Evolutionary conservation across 30 jellyfish, hydroid and myxozoan species (phyloP), one percentile per base, ranked within the genome.

Genomic region (Thelohanellus kitauei): DNA sequence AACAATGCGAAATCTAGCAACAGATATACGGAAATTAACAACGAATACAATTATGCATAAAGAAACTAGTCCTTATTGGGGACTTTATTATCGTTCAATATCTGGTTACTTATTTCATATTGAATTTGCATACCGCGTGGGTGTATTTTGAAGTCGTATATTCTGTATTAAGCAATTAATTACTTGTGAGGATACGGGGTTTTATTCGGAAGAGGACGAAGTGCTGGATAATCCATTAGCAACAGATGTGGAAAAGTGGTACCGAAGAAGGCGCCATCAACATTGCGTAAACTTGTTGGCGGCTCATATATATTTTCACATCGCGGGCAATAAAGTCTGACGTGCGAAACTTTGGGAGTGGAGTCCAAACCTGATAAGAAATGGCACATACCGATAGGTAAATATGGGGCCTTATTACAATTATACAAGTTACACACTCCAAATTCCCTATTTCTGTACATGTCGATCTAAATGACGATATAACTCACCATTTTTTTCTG

Each of bases 351-450:
- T n/a, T n/a, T n/a, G n/a, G n/a, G n/a, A n/a, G n/a, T n/a, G n/a
- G n/a, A n/a, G n/a, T n/a, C n/a, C n/a, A n/a, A n/a, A n/a, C n/a
- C n/a, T n/a, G n/a, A n/a, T n/a, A n/a, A n/a, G n/a, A n/a, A n/a
- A n/a, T n/a, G n/a, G n/a, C n/a, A n/a, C n/a, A n/a, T n/a, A 71
- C 91, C 91, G 17, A 71, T 71, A 10, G 91, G 91, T 46, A 71
- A 46, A 29, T 60, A 86, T n/a, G 91, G 91, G 42, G 61, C 84
- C 33, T 71, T 71, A 54, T 71, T 86, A 62, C 91, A 71, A 37
- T 71, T 60, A 11, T 60, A 86, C 17, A 86, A 42, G 23, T 66
- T 64, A 45, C 91, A 71, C 43, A 60, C 86, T 10, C 91, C 91
- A 61, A 71, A 71, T 33, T 71, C 91, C 5, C 91, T 84, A 54